These are phyloP conservation scores for Taxidea taxus DNA, from an alignment of 2,113 vertebrate genomes.

Conservation along the genomic window DNA sequence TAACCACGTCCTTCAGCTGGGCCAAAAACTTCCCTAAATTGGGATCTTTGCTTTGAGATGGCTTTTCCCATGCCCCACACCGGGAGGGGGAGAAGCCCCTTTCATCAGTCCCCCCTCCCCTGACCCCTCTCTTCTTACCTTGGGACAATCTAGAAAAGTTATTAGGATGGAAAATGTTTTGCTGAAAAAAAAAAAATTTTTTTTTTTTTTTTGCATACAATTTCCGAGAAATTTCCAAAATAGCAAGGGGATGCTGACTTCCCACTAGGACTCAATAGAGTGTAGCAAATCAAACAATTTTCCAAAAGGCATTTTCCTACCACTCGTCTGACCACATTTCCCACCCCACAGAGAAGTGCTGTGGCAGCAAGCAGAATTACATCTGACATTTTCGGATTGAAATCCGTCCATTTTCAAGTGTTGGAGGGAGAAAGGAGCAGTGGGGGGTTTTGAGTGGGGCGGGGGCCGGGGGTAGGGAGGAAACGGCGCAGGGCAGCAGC, in stretches of 20 bases:
- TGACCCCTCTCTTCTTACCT: neutral
- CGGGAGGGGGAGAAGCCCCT: neutral
- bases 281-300: conserved; percentile 71
- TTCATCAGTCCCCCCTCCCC: neutral
- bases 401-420: conserved; percentile 4
- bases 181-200: neutral
- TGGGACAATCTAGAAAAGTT: neutral
- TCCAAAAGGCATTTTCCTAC: conserved; percentile 81
- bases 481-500: neutral
- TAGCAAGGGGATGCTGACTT: conserved; percentile 54
- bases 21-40: neutral
- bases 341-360: neutral
- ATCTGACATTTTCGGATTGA: neutral
- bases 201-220: conserved; percentile 42
- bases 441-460: neutral
- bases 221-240: conserved; percentile 78
- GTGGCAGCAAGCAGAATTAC: neutral
- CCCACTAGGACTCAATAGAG: conserved; percentile 45
- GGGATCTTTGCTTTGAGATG: neutral
- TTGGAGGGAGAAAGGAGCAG: neutral
- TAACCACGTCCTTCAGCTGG: neutral
- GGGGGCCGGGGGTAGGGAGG: neutral
- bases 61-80: neutral
- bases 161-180: conserved; percentile 33
- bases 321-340: conserved; percentile 69